phyloP scores from a whole-genome alignment of 2,888 invertebrate genomes.

The Andrena flavipes region DNA sequence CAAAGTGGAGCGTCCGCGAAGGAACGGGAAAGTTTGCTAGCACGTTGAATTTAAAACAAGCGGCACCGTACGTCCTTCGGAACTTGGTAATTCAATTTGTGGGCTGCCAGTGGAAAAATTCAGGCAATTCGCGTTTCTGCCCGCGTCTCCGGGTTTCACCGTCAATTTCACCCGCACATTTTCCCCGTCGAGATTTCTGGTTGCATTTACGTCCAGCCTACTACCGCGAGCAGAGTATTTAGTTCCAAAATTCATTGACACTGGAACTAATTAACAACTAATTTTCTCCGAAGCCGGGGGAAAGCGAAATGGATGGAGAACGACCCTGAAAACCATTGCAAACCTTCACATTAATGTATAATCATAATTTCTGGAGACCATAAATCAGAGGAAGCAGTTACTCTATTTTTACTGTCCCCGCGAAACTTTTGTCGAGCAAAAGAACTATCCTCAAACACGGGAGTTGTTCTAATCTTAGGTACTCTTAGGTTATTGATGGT shows the following conservation, averaged over 20 bases:
- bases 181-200: conserved; percentile 2
- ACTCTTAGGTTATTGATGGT: background rate
- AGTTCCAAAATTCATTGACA: background rate
- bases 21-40: conserved; percentile 48
- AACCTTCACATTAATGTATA: background rate
- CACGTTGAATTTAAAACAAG: conserved; percentile 65
- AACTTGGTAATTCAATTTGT: conserved; percentile 68
- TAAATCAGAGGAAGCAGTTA: background rate
- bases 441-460: background rate
- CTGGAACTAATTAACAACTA: background rate
- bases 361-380: background rate
- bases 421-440: background rate
- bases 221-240: background rate
- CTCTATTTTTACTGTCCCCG: background rate
- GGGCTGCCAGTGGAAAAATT: conserved; percentile 41
- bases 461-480: background rate
- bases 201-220: conserved; percentile 1
- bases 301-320: background rate
- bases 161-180: conserved; percentile 41
- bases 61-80: conserved; percentile 39
- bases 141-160: conserved; percentile 29
- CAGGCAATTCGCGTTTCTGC: conserved; percentile 53
- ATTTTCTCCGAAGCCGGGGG: background rate
- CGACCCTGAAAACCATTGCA: background rate
- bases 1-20: conserved; percentile 28